phyloP scores from a whole-genome alignment of 2,888 invertebrate species.

The Azorinus chamasolen region DNA sequence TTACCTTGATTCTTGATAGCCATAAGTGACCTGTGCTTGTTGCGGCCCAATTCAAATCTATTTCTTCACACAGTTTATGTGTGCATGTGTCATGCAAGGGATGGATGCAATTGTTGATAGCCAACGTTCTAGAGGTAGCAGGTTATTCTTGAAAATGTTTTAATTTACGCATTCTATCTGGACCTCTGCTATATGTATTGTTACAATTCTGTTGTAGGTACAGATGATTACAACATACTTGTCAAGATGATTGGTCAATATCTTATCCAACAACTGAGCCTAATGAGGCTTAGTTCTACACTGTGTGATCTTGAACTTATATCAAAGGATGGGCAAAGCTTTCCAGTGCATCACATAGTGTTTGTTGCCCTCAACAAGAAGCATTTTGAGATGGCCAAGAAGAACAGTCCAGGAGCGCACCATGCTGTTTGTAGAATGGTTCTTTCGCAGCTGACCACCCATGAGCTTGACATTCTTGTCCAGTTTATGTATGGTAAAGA shows the following conservation, averaged over 20 bases:
- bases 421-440: conserved; percentile 31
- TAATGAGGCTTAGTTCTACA: conserved; percentile 36
- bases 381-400: conserved; percentile 35
- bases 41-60: too few species aligned
- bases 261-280: conserved; percentile 42
- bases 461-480: conserved; percentile 43
- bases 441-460: conserved; percentile 16
- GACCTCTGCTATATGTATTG: too few species aligned
- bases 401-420: not conserved
- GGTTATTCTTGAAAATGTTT: too few species aligned
- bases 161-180: too few species aligned
- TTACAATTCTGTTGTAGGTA: too few species aligned
- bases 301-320: conserved; percentile 68
- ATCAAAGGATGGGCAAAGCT: conserved; percentile 42
- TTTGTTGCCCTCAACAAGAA: conserved; percentile 59
- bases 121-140: too few species aligned
- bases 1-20: too few species aligned
- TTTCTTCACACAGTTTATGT: too few species aligned
- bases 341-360: conserved; percentile 60
- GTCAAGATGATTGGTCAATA: conserved; percentile 39
- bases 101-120: too few species aligned
- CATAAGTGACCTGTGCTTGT: too few species aligned
- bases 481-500: conserved; percentile 57
- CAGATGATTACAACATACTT: conserved; percentile 1
- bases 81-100: too few species aligned